Base-by-base conservation (phyloP, 2,113 vertebrate species). In the Progne subis region DNA sequence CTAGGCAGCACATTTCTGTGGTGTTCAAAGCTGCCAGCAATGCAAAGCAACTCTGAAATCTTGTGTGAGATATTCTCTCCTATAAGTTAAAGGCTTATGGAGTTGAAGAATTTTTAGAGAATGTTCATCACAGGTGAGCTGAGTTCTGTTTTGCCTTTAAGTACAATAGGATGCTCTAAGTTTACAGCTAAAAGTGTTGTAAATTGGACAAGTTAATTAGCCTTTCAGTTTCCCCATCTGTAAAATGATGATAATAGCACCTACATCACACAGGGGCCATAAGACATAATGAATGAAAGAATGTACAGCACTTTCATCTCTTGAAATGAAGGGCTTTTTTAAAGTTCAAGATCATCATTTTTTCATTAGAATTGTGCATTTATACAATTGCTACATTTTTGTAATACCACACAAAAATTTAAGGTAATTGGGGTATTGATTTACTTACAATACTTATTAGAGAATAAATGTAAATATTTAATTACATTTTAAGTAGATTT, bases 321-420 rank as follows among this genome's bases (percentile, higher is more conserved):
- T 53, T 90, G 18, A 92, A 90, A 94, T 96, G 72, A 96, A 96
- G 80, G 82, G 79, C 59, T 93, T 68, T 94, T 82, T 94, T 87
- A 95, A 96, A 97, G 88, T 93, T 90, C 85, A 94, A 96, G 84
- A 90, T 94, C 63, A 65, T 95, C 92, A 93, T 95, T 94, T 95
- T 95, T 92, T 86, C 67, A 88, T 95, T 93, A 93, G 47, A 93
- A 92, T 75, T 83, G 23, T 95, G 89, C 69, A 88, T 88, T 94
- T 97, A 59, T 78, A 78, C 55, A 78, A 61, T 70, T 53, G 72
- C 63, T 78, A 60, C 12, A 23, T 39, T 86, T 78, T 53, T 86
- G 55, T 78, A 78, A 86, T 53, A 53, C 39, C 31, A 44, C 59
- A 71, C 43, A 88, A 86, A 96, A 95, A 72, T 50, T 65, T 77